These are phyloP conservation scores for Platypus cylindrus DNA, from an alignment of 2,888 invertebrate species.

Conservation along the genomic window DNA sequence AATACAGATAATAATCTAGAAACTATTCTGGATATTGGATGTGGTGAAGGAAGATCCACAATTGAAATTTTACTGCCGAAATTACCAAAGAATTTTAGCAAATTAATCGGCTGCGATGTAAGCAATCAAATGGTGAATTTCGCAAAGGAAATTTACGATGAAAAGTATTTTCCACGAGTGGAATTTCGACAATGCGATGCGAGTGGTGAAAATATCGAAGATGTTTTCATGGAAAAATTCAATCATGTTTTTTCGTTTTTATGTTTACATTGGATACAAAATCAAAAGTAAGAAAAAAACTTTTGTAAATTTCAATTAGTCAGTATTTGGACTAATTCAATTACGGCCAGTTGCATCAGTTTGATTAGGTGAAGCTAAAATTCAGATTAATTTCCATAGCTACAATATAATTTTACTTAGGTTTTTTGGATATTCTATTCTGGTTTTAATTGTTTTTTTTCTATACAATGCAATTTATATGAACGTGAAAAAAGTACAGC, in stretches of 20 bases:
- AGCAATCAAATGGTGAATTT: conserved; percentile 58
- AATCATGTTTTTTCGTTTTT: conserved; percentile 66
- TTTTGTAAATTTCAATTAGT: too few species aligned
- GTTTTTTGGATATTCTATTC: too few species aligned
- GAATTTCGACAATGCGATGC: conserved; percentile 48
- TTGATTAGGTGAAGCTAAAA: too few species aligned
- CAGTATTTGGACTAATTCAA: too few species aligned
- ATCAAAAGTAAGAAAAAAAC: conserved; percentile 60
- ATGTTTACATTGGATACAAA: conserved; percentile 66
- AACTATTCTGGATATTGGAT: conserved; percentile 57
- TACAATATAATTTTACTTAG: too few species aligned
- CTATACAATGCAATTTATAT: too few species aligned
- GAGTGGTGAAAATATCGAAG: conserved; percentile 37
- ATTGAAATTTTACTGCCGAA: conserved; percentile 49
- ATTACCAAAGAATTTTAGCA: conserved; percentile 40
- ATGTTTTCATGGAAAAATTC: conserved; percentile 35
- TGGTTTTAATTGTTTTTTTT: too few species aligned
- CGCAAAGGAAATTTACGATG: conserved; percentile 42
- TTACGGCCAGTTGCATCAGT: too few species aligned
- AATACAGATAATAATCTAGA: conserved; percentile 32
- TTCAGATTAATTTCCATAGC: too few species aligned
- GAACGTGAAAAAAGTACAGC: too few species aligned
- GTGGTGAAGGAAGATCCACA: conserved; percentile 60
- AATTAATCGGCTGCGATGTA: conserved; percentile 53
- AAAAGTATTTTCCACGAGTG: conserved; percentile 32